Percentiles rank a stretch among this genome's conserved stretches.
Conservation (phyloP, 2,797 vertebrate species). For the Hypotaenidia okinawae region DNA sequence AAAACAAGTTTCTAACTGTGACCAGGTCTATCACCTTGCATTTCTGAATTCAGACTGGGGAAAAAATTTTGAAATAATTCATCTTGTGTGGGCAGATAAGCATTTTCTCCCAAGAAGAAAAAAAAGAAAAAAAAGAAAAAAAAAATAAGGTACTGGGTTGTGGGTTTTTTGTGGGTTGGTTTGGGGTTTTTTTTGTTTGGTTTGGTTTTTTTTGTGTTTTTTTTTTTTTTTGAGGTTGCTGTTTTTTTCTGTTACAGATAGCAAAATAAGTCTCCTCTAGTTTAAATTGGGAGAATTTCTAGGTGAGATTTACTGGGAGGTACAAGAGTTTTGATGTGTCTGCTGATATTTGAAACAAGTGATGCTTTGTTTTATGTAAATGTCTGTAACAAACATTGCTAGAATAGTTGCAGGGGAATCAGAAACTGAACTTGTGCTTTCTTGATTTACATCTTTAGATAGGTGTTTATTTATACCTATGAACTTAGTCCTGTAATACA, state of each 20-base stretch:
- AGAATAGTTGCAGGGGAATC: not conserved
- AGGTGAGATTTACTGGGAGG: not conserved
- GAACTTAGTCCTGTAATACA: not conserved
- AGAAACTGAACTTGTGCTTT: not conserved
- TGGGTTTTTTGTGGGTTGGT: no score
- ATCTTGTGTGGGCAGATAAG: not conserved
- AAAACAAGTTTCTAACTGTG: not conserved
- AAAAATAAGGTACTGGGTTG: not conserved
- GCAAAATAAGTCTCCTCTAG: not conserved
- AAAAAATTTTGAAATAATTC: not conserved
- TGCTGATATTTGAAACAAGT: not conserved
- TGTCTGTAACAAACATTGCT: not conserved
- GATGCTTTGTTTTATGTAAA: not conserved
- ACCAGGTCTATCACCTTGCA: not conserved
- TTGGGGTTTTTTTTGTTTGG: no score
- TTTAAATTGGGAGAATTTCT: not conserved
- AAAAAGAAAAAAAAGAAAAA: not conserved
- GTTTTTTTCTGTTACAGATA: not conserved
- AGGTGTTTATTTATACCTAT: not conserved
- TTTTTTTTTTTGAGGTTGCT: not conserved
- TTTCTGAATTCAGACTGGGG: not conserved
- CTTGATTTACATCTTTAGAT: not conserved
- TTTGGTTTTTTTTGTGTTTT: no score
- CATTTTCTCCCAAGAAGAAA: not conserved
- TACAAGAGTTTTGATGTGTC: not conserved